A percentile compares a stretch with the other conserved stretches of the same genome.
phyloP scores from a whole-genome alignment of 1,140 invertebrate species.

The Lucilia cuprina region DNA sequence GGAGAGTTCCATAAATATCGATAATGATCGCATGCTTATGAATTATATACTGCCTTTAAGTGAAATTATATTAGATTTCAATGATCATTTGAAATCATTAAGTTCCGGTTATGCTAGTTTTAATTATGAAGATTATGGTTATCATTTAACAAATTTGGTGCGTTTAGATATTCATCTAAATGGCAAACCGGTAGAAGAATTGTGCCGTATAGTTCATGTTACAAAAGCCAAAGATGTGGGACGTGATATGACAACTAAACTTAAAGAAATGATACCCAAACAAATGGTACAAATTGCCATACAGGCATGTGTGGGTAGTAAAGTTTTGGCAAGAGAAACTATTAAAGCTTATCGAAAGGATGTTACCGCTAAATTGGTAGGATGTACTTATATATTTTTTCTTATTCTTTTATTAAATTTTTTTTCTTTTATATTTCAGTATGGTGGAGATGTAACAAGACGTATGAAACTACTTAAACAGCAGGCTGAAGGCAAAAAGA shows the following conservation, averaged over 20 bases:
- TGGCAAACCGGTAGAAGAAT: conserved; percentile 82
- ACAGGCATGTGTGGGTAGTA: conserved; percentile 83
- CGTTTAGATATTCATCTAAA: conserved; percentile 85
- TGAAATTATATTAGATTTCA: conserved; percentile 95
- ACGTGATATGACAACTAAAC: conserved; percentile 74
- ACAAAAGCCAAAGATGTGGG: conserved; percentile 74
- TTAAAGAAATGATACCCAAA: conserved; percentile 88
- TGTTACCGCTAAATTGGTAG: conserved; percentile 91
- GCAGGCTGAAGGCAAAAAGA: conserved; percentile 93
- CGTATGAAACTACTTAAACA: conserved; percentile 87
- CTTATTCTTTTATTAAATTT: not conserved
- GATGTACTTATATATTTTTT: not conserved
- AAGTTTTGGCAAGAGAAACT: conserved; percentile 86
- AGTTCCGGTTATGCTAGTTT: conserved; percentile 97
- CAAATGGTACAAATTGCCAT: conserved; percentile 88
- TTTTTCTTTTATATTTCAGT: conserved; percentile 66
- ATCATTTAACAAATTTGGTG: conserved; percentile 67
- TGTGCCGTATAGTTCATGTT: conserved; percentile 83
- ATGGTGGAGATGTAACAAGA: conserved; percentile 91
- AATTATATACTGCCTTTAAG: conserved; percentile 86
- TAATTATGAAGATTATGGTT: conserved; percentile 94
- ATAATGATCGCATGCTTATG: conserved; percentile 81
- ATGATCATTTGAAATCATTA: conserved; percentile 88
- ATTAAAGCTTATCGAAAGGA: conserved; percentile 90
- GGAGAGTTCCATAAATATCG: conserved; percentile 78